Conservation (phyloP, 2,888 invertebrate species). For the Meganola albula region DNA sequence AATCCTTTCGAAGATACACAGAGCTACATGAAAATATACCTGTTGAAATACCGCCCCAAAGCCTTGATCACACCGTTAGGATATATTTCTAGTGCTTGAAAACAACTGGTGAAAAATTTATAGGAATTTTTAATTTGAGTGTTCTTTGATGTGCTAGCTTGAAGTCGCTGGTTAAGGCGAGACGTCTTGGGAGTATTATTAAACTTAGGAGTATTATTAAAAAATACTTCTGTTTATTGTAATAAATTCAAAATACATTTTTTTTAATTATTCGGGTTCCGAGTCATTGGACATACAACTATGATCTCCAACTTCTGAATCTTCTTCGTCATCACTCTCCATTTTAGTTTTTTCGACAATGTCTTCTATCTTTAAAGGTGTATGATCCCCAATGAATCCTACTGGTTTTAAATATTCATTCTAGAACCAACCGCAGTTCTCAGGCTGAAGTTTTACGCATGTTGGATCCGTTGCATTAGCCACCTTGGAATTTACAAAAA, state of each 20-base stretch:
- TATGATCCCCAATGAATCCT: conserved; percentile 30
- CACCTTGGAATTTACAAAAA: conserved; percentile 34
- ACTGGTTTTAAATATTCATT: conserved; percentile 28
- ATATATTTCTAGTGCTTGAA: too few species aligned
- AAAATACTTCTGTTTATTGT: neutral
- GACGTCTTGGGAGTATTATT: too few species aligned
- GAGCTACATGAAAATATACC: conserved; percentile 60
- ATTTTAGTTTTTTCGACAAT: conserved; percentile 23
- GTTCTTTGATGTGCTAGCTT: too few species aligned
- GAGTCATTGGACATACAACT: conserved; percentile 24
- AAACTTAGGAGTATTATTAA: too few species aligned
- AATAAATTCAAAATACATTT: conserved; percentile 4
- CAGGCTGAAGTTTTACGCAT: conserved; percentile 21
- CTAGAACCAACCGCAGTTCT: conserved; percentile 20
- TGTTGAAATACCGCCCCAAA: conserved; percentile 9
- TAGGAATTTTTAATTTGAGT: too few species aligned
- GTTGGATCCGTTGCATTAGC: conserved; percentile 25
- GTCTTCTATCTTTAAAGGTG: conserved; percentile 17
- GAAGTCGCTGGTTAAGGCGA: too few species aligned
- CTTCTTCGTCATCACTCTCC: conserved; percentile 18
- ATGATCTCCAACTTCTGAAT: conserved; percentile 19
- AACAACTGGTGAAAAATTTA: too few species aligned
- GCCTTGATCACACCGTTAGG: too few species aligned
- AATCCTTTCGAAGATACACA: conserved; percentile 62
- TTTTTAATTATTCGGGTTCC: conserved; percentile 7